Evolutionary conservation across 2,888 invertebrate species (phyloP), one percentile per base, ranked within the genome.

Genomic region (Schrankia costaestrigalis): DNA sequence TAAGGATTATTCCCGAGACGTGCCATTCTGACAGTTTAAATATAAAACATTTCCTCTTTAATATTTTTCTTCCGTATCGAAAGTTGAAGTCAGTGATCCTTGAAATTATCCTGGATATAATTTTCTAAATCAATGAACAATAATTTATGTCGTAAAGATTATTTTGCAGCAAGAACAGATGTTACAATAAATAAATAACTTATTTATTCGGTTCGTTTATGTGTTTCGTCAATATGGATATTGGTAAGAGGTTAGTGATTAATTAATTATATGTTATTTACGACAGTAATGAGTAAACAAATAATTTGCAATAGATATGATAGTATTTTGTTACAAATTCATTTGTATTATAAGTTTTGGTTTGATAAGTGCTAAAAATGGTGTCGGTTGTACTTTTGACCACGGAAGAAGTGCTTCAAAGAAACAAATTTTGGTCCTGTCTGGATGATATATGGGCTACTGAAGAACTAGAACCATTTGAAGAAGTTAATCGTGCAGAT

Each of bases 401-500:
- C 5, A 86, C 85, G 0, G 87, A 87, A 53, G 85, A 87, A 44
- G 69, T 82, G 17, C 73, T 87, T 26, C 71, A 78, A 46, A 72
- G 69, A 56, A 88, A 88, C 66, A 59, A 56, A 31, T 84, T 72
- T 56, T 89, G 88, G 89, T 65, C 71, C 42, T 66, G 74, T 27
- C 65, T 89, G 58, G 84, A 84, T 46, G 60, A 72, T 14, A 23
- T 75, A 21, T 89, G 88, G 88, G 56, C 72, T 21, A 74, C 78
- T 2, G 75, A 79, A 46, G 87, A 87, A 28, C 36, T 87, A 63
- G 86, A 86, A 55, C 84, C 86, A 0, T 86, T 86, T 44, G 84
- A 85, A 43, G 85, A 85, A 42, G 66, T 85, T 2, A 74, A 72
- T 47, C 68, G 70, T 0, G 82, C 85, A 49, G 69, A 83, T 37